Base-by-base conservation (phyloP, 92 coral and sea anemone species). In the Epizoanthus ramosus region DNA sequence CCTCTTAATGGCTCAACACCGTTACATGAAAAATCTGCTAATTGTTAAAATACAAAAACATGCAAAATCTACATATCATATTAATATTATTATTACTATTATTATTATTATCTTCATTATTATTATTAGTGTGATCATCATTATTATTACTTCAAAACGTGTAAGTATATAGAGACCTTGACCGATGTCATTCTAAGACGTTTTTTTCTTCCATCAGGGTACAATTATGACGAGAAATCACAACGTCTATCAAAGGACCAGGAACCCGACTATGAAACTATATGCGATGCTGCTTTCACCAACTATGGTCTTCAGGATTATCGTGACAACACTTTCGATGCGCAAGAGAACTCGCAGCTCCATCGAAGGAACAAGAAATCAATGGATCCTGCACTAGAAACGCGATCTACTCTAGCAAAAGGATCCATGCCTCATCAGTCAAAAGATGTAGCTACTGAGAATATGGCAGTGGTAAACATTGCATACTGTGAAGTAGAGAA, bases 271-370 rank as follows among this genome's bases (percentile, higher is more conserved):
- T 67, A 67, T 67, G 71, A 67, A 33, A 14, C 15, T 18, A 33
- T 67, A 33, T 41, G 43, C 47, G 47, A 67, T 2, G 39, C 3
- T 21, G 71, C 47, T 15, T 67, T 0, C 2, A 67, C 22, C 22
- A 67, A 67, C 47, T 41, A 28, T 16, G 71, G 71, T 50, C 71
- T 67, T 67, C 45, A 67, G n/a, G 47, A 5, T n/a, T 28, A 41
- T 16, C 47, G 16, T 41, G 71, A 33, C 22, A 67, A 67, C 13
- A 2, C n/a, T 3, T 33, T 25, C 16, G 10, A 16, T 0, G 14
- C 1, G 5, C n/a, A 5, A 33, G 45, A 67, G 18, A 33, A 67
- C 6, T 13, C 17, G 2, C 21, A 33, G 10, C 5, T 9, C 9
- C n/a, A 24, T 0, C 43, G 0, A 67, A 67, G 31, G 43, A 67